A percentile compares a stretch with the other conserved stretches of the same genome.
These are phyloP conservation scores for Porites lutea DNA, from an alignment of 64 coral and sea anemone genomes.

Conservation along the genomic window DNA sequence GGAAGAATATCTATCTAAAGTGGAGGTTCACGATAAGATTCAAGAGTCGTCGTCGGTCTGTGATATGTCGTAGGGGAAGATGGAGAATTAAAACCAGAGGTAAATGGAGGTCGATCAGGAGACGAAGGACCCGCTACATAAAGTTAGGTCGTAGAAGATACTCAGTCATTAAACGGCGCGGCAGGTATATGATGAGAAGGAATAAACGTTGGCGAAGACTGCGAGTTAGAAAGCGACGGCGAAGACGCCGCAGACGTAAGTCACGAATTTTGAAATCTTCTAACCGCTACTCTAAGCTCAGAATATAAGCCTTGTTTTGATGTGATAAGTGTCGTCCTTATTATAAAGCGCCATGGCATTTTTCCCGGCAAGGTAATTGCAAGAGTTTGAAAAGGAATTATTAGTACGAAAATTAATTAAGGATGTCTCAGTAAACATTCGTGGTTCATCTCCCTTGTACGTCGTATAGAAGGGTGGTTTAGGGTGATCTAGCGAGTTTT, in stretches of 20 bases:
- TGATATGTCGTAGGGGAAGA: background rate
- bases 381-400: too few relatives aligned
- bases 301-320: too few relatives aligned
- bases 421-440: too few relatives aligned
- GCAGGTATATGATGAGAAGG: background rate
- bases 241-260: background rate
- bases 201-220: background rate
- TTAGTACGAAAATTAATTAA: too few relatives aligned
- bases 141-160: background rate
- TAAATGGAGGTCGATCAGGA: background rate
- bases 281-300: too few relatives aligned
- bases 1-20: background rate
- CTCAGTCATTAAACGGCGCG: background rate
- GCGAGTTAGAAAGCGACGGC: background rate
- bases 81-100: background rate
- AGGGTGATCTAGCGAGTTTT: too few relatives aligned
- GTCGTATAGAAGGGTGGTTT: too few relatives aligned
- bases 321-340: too few relatives aligned
- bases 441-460: too few relatives aligned
- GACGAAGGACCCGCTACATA: background rate
- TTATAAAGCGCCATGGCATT: too few relatives aligned
- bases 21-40: constrained; percentile 18
- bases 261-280: background rate
- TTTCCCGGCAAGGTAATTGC: too few relatives aligned
- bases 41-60: background rate